These are phyloP conservation scores for Zoroaster sp. DNA, from an alignment of 53 echinoderm and acorn worm species.

Conservation along the genomic window DNA sequence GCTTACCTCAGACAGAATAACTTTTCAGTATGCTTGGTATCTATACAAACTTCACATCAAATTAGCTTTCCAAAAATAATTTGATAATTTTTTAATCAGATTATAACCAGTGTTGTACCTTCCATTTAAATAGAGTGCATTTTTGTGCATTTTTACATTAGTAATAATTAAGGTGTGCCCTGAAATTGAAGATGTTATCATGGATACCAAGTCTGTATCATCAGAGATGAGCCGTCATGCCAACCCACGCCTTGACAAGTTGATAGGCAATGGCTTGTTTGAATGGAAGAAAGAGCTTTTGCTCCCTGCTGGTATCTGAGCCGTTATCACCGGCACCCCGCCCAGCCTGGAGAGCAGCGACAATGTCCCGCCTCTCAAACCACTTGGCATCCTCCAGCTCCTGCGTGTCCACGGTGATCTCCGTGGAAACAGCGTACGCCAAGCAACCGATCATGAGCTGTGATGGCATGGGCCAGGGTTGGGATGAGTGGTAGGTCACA, in stretches of 20 bases:
- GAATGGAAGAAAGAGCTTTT: constrained; percentile 70
- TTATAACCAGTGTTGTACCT: too few relatives aligned
- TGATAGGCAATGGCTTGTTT: constrained; percentile 85
- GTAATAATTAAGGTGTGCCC: too few relatives aligned
- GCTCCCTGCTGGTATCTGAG: background rate
- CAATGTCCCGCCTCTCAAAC: constrained; percentile 77
- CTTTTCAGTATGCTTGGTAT: too few relatives aligned
- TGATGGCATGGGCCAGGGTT: constrained; percentile 99
- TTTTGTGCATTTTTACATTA: too few relatives aligned
- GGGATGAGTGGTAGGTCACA: constrained; percentile 93
- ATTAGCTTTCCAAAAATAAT: too few relatives aligned
- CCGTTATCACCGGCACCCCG: background rate
- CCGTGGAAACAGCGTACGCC: constrained; percentile 78
- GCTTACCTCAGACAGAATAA: too few relatives aligned
- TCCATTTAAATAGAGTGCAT: too few relatives aligned
- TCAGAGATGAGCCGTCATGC: constrained; percentile 79
- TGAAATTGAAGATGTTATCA: background rate
- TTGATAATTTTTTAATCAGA: too few relatives aligned
- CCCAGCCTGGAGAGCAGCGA: constrained; percentile 55
- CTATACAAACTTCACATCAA: too few relatives aligned
- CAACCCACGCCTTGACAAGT: constrained; percentile 88
- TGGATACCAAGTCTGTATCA: too few relatives aligned
- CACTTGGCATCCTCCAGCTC: constrained; percentile 88
- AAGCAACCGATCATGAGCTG: constrained; percentile 97
- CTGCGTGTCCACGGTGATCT: constrained; percentile 83